Base-by-base conservation (phyloP, 2,113 vertebrate species). In the Girardinichthys multiradiatus region DNA sequence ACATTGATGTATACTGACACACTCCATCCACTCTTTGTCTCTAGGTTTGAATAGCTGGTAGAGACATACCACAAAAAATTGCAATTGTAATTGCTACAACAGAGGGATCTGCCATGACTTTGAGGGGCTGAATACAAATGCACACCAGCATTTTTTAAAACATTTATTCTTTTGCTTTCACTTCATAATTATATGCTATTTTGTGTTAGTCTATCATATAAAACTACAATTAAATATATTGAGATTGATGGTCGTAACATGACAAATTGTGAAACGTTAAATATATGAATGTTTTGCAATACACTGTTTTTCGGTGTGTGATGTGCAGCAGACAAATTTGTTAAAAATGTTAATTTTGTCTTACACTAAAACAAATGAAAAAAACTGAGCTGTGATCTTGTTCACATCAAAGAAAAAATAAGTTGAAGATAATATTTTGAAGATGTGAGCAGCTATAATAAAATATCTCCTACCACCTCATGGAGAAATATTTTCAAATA, bases 401-500 rank as follows among this genome's bases (percentile, higher is more conserved):
- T 3, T 24, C 1, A 12, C n/a, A 63, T 15, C 26, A 45, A 64
- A 45, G 35, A 62, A 58, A 51, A 31, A 14, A 11, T 59, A 71
- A 77, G 14, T 61, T 15, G 3, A 64, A 27, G 33, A 66, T 11
- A 39, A 60, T 77, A 31, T 27, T 54, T 11, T 1, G 30, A 64
- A 26, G 12, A 17, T n/a, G 24, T 5, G 31, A 57, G 33, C 54
- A 59, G 57, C 1, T 29, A 24, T 51, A 12, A n/a, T 35, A 26
- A 77, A 75, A 83, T 27, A 33, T 30, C 64, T 59, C 14, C 26
- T 72, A 66, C 21, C 28, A 7, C 26, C 30, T 8, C 57, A 29
- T 65, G 59, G 29, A 70, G 42, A 39, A 51, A 64, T 45, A 11
- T 29, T 64, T 77, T 3, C 63, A 68, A 57, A 2, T 58, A 8